Evolutionary conservation across 2,888 invertebrate genomes (phyloP), one percentile per base, ranked within the genome.

Genomic region (Epiblema foenella): DNA sequence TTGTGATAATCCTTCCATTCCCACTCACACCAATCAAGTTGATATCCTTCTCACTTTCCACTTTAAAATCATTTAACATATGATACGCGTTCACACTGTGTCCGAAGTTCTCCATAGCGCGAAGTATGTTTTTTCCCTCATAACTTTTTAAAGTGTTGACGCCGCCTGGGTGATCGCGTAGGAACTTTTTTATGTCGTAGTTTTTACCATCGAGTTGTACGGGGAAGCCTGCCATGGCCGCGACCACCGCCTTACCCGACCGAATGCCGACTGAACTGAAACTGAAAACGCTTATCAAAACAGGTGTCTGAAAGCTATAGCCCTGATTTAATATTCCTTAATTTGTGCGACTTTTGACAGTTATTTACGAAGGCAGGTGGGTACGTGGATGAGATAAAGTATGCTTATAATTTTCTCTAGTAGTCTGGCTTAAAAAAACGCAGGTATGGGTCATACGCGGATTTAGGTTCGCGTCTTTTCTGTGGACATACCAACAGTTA

Each of bases 101-200:
- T 11, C 94, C 90, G 46, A 93, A 94, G 20, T 93, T 88, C 58
- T 83, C 78, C 94, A 96, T 94, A 15, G 93, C 94, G 18, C 89
- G 84, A 20, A 90, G 84, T 42, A 96, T 86, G 65, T 94, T 94
- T 78, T 91, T 94, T 5, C 94, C 94, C 78, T 91, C 88, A 76
- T 91, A 95, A n/a, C 86, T 85, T 76, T 93, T 89, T 0, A 97
- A 85, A 1, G 95, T 95, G 78, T 95, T 95, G 0, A 94, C 84
- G 0, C 97, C 97, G 0, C 97, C 97, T 0, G 97, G 97, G 85
- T 97, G 97, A 78, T 96, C 95, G 65, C 93, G 94, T 64, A 96
- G 78, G 80, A 97, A 97, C 46, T 90, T 85, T 59, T 94, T 89
- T 67, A 97, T 89, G 81, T 97, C 95, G 86, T 96, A 97, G 62